Evolutionary conservation across 2,888 invertebrate genomes (phyloP).

Genomic region (Pheosia gnoma): DNA sequence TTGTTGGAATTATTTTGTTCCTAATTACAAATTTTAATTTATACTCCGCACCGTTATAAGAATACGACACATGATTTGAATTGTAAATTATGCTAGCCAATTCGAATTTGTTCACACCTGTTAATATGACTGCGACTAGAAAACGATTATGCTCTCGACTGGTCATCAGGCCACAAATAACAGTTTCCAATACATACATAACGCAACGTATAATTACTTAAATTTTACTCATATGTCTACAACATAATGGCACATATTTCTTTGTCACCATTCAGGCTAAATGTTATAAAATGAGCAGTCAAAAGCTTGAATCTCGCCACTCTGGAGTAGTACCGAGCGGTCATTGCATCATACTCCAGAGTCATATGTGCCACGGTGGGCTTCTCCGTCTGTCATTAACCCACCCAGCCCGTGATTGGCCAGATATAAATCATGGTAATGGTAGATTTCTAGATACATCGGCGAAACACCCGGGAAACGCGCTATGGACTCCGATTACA

Average conservation of each 20-base stretch:
- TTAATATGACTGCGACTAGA: conserved; percentile 17
- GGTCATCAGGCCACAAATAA: background rate
- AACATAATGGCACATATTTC: conserved; percentile 11
- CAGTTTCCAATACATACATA: background rate
- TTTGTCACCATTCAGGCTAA: background rate
- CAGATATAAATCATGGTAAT: conserved; percentile 82
- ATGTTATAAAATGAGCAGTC: background rate
- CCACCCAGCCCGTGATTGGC: conserved; percentile 69
- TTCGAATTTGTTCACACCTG: conserved; percentile 29
- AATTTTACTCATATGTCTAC: background rate
- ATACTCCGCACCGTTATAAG: conserved; percentile 34
- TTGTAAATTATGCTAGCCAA: conserved; percentile 31
- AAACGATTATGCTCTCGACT: background rate
- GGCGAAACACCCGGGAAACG: conserved; percentile 76
- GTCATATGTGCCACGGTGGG: conserved; percentile 67
- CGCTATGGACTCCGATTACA: conserved; percentile 72
- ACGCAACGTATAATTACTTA: background rate
- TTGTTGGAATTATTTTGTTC: conserved; percentile 20
- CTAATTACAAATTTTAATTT: conserved; percentile 29
- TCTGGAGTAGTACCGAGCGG: conserved; percentile 37
- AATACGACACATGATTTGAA: conserved; percentile 32
- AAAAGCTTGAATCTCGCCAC: background rate
- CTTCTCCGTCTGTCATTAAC: conserved; percentile 72
- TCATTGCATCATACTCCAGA: conserved; percentile 54
- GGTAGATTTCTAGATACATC: conserved; percentile 78